A percentile compares a stretch with the other conserved stretches of the same genome.
Conservation (phyloP, 2,113 vertebrate species). For the Bos indicus region DNA sequence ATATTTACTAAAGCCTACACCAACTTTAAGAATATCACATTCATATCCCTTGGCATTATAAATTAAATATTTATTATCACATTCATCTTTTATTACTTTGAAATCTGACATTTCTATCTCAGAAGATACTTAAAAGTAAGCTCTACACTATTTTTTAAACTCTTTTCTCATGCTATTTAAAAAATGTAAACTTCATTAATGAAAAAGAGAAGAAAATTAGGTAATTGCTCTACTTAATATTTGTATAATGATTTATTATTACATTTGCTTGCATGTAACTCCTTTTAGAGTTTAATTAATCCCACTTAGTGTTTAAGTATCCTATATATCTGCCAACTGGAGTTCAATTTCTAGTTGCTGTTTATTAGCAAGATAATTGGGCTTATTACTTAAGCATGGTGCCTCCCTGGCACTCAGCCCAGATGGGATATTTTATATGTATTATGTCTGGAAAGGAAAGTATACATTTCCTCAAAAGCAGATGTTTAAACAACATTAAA, state of each 20-base stretch:
- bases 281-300: conserved; percentile 78
- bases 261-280: conserved; percentile 56
- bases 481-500: conserved; percentile 61
- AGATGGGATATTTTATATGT: conserved; percentile 60
- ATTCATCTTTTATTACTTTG: conserved; percentile 32
- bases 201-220: conserved; percentile 26
- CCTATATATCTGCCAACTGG: conserved; percentile 71
- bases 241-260: conserved; percentile 57
- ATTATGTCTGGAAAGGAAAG: conserved; percentile 59
- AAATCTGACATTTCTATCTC: conserved; percentile 1
- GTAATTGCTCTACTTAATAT: conserved; percentile 50
- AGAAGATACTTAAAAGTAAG: neutral
- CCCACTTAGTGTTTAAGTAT: conserved; percentile 77
- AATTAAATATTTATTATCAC: conserved; percentile 28
- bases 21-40: neutral
- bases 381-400: conserved; percentile 65
- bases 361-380: conserved; percentile 77
- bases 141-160: neutral
- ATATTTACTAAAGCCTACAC: neutral
- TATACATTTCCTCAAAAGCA: conserved; percentile 67
- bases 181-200: conserved; percentile 38
- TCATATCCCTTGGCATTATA: neutral
- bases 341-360: conserved; percentile 72
- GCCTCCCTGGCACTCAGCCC: conserved; percentile 71
- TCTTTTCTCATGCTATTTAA: neutral